Evolutionary conservation across 2,888 invertebrate genomes (phyloP), one percentile per base, ranked within the genome.

Genomic region (Stramonita haemastoma): DNA sequence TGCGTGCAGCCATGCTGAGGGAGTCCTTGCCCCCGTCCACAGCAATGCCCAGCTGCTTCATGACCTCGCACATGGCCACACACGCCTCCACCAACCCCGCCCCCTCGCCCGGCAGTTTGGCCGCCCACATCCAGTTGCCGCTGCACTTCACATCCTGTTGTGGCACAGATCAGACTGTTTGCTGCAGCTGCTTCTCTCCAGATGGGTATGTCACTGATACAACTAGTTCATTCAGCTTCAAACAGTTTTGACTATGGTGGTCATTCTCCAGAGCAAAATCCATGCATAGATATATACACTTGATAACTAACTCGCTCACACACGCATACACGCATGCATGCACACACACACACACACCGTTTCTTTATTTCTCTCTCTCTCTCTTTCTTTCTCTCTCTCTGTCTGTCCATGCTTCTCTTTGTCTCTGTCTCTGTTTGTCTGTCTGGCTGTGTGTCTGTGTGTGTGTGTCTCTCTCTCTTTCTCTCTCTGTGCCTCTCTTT

Each of bases 111-210:
- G 98, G 97, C 32, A 98, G 96, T 96, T 99, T 99, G 22, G 99
- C 99, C 0, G 99, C 98, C 99, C 99, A 99, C 99, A 99, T 99
- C 99, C 99, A 99, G 96, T 99, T 99, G n/a, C 98, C 99, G 79
- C 98, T 99, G 96, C 99, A 99, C 96, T 99, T 99, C 0, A 99
- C 98, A 96, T 99, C 99, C 96, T 97, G 96, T 36, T 97, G 96
- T 36, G 8, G 46, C 8, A 97, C 15, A n/a, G 32, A 79, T 46
- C 46, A 46, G 46, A 46, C 46, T 46, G 2, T 46, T 8, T 46
- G 46, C 46, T 8, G 8, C 46, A 46, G 46, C 46, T 46, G 46
- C 46, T 46, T 46, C 46, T 46, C 8, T 46, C 46, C 46, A 46
- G 46, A 46, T 46, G 8, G 46, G 46, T 46, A 46, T 8, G 8